These are phyloP conservation scores for Andrena fulva DNA, from an alignment of 2,888 invertebrate genomes.

Conservation along the genomic window DNA sequence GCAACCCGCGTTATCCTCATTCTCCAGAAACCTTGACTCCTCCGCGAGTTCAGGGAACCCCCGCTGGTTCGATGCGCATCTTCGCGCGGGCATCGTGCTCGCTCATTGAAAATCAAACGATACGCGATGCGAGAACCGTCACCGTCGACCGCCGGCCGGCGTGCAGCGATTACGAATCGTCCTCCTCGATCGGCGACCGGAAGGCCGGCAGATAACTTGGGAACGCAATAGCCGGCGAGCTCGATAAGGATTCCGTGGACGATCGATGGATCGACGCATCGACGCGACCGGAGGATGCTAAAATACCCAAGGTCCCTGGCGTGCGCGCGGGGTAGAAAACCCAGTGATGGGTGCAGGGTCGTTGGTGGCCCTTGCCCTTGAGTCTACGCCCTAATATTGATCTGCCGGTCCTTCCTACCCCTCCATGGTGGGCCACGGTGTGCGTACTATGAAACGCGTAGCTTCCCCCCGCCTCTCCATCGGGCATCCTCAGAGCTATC, in stretches of 20 bases:
- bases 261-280: conserved; percentile 38
- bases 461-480: conserved; percentile 54
- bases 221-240: conserved; percentile 48
- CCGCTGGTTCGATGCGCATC: background rate
- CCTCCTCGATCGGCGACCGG: conserved; percentile 34
- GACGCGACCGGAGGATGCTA: conserved; percentile 26
- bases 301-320: conserved; percentile 36
- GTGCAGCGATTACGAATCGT: conserved; percentile 43
- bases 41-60: background rate
- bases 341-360: conserved; percentile 28
- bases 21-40: conserved; percentile 1
- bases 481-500: conserved; percentile 52
- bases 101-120: conserved; percentile 1
- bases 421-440: conserved; percentile 65
- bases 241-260: conserved; percentile 57
- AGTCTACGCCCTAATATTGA: conserved; percentile 83
- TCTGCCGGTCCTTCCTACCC: conserved; percentile 76
- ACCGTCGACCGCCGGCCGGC: conserved; percentile 6
- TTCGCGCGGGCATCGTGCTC: background rate
- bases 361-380: conserved; percentile 79
- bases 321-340: background rate
- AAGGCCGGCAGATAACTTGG: conserved; percentile 45
- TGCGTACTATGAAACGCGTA: conserved; percentile 73
- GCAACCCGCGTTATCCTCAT: background rate
- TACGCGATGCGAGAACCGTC: conserved; percentile 10